phyloP scores from a whole-genome alignment of 2,113 vertebrate species.

The Microcebus ravelobensis region DNA sequence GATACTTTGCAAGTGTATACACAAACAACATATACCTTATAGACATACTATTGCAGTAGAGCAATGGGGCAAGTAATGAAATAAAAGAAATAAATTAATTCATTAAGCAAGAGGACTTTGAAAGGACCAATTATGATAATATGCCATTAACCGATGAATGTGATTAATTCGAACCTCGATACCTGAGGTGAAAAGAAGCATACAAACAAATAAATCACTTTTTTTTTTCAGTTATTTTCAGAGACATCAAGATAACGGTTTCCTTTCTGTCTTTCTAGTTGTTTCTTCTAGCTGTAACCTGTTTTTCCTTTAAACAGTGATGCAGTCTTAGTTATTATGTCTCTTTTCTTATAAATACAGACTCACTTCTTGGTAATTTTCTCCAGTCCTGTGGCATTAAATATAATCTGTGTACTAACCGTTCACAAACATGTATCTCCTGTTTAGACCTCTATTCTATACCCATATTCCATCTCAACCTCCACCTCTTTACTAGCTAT shows the following conservation, averaged over 20 bases:
- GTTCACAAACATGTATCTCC: background rate
- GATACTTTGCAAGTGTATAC: background rate
- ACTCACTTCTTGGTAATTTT: background rate
- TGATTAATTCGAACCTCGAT: background rate
- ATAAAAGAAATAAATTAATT: background rate
- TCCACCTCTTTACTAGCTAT: background rate
- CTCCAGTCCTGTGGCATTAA: background rate
- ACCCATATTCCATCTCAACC: background rate
- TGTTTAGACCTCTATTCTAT: background rate
- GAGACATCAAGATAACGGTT: background rate
- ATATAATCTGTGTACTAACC: background rate
- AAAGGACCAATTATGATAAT: background rate
- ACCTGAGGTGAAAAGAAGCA: background rate
- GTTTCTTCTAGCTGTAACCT: background rate
- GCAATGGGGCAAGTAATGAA: background rate
- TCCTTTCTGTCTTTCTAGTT: background rate
- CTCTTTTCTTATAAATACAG: background rate
- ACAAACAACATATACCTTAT: background rate
- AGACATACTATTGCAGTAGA: background rate
- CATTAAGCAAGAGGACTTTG: background rate
- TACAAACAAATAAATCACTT: background rate
- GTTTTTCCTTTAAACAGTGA: background rate
- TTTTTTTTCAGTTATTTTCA: background rate
- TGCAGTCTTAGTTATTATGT: background rate
- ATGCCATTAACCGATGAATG: background rate